phyloP scores from a whole-genome alignment of 2,888 invertebrate genomes.

The Cheiracanthium punctorium region DNA sequence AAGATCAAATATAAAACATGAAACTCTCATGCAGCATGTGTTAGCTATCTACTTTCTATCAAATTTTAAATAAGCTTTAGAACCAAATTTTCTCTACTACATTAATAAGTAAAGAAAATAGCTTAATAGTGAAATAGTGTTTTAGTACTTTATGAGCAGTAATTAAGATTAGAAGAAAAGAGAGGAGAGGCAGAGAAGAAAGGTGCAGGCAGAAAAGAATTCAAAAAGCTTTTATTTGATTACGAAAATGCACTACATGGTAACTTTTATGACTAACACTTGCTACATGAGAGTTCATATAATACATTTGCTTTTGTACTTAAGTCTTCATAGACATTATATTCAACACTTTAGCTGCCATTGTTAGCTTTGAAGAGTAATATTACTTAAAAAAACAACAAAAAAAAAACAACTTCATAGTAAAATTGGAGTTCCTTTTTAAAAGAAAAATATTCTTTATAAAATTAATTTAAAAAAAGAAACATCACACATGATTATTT shows the following conservation, averaged over 20 bases:
- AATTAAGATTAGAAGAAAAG: constrained; percentile 32
- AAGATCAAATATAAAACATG: not conserved
- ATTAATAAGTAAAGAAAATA: not conserved
- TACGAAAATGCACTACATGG: constrained; percentile 41
- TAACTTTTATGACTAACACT: constrained; percentile 34
- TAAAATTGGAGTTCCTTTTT: too few species aligned
- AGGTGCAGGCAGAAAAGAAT: constrained; percentile 57
- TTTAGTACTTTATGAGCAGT: constrained; percentile 1
- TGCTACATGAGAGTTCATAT: constrained; percentile 66
- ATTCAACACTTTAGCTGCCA: constrained; percentile 22
- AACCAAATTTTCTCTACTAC: constrained; percentile 58
- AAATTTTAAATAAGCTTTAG: constrained; percentile 23
- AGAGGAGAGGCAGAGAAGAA: constrained; percentile 49
- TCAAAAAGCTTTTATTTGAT: constrained; percentile 46
- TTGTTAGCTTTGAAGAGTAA: not conserved
- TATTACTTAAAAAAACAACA: too few species aligned
- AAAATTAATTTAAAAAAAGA: too few species aligned
- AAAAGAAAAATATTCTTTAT: too few species aligned
- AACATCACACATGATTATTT: too few species aligned
- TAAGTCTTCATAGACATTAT: not conserved
- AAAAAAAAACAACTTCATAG: too few species aligned
- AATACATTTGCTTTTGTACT: constrained; percentile 21
- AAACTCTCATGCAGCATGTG: constrained; percentile 60
- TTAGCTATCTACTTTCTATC: not conserved
- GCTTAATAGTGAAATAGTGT: not conserved